A percentile compares a stretch with the other conserved stretches of the same genome.
Conservation (phyloP, 1,140 invertebrate species). For the Conus betulinus region DNA sequence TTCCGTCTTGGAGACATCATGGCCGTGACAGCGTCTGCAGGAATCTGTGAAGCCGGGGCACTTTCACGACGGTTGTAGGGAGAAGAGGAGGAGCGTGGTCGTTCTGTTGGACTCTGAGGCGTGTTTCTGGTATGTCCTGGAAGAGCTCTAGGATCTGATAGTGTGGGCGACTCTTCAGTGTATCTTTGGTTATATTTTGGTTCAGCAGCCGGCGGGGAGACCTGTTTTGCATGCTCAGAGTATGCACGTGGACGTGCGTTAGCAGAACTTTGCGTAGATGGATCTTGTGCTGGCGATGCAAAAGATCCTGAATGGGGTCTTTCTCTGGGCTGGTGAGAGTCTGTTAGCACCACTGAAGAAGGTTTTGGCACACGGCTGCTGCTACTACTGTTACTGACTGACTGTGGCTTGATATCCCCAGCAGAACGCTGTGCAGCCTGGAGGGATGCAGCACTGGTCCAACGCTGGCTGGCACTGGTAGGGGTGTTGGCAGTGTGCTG, state of each 20-base stretch:
- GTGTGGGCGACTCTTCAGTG: neutral
- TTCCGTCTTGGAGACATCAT: constrained; percentile 13
- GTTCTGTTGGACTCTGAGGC: neutral
- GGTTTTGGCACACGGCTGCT: neutral
- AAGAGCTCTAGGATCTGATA: neutral
- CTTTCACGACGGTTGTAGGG: constrained; percentile 46
- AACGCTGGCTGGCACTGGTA: neutral
- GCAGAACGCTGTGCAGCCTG: constrained; percentile 8
- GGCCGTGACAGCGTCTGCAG: neutral
- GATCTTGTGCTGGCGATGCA: neutral
- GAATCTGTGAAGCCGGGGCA: constrained; percentile 15
- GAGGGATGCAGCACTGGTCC: constrained; percentile 22
- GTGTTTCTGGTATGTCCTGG: neutral
- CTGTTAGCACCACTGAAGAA: constrained; percentile 8
- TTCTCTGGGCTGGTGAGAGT: constrained; percentile 12
- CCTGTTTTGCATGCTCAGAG: neutral
- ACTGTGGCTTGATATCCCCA: constrained; percentile 9
- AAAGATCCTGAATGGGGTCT: neutral
- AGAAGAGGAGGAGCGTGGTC: neutral
- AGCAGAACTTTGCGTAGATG: constrained; percentile 8
- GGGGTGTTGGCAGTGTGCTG: constrained; percentile 11
- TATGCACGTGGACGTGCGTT: neutral
- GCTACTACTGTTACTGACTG: constrained; percentile 1
- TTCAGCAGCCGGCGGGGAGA: neutral
- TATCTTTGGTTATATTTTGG: neutral